phyloP scores from a whole-genome alignment of 2,888 invertebrate species.

The Chrysina gloriosa region DNA sequence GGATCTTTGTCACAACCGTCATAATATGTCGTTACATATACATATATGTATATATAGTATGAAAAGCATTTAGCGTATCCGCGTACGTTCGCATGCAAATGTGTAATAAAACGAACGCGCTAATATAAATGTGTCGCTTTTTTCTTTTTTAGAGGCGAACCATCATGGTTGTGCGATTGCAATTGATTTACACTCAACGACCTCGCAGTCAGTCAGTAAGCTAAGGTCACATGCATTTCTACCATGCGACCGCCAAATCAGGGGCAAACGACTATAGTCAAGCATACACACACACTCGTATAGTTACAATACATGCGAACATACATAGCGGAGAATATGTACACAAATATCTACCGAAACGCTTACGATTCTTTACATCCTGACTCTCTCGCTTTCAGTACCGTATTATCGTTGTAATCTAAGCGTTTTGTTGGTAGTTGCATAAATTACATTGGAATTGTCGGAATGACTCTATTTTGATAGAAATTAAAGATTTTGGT shows the following conservation, averaged over 20 bases:
- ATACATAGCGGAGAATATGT: not conserved
- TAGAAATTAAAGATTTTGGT: too few species aligned
- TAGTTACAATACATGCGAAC: not conserved
- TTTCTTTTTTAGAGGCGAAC: constrained; percentile 26
- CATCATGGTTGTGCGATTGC: constrained; percentile 38
- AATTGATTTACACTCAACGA: constrained; percentile 47
- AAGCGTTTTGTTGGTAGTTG: not conserved
- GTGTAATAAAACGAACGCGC: constrained; percentile 9
- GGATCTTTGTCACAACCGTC: not conserved
- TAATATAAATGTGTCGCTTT: not conserved
- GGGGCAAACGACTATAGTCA: constrained; percentile 47
- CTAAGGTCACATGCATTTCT: constrained; percentile 51
- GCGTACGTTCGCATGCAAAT: constrained; percentile 1
- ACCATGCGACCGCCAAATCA: constrained; percentile 52
- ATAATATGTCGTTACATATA: constrained; percentile 1
- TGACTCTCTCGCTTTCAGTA: not conserved
- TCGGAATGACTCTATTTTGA: too few species aligned
- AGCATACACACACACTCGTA: constrained; percentile 7
- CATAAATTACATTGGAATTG: too few species aligned
- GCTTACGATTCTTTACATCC: not conserved
- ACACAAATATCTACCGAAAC: not conserved
- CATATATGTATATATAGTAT: not conserved
- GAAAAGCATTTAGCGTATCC: constrained; percentile 10
- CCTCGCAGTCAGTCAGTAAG: constrained; percentile 53
- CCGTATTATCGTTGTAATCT: not conserved